Base-by-base conservation (phyloP, 2,113 vertebrate genomes). In the Stomatorhinus ivindoensis region DNA sequence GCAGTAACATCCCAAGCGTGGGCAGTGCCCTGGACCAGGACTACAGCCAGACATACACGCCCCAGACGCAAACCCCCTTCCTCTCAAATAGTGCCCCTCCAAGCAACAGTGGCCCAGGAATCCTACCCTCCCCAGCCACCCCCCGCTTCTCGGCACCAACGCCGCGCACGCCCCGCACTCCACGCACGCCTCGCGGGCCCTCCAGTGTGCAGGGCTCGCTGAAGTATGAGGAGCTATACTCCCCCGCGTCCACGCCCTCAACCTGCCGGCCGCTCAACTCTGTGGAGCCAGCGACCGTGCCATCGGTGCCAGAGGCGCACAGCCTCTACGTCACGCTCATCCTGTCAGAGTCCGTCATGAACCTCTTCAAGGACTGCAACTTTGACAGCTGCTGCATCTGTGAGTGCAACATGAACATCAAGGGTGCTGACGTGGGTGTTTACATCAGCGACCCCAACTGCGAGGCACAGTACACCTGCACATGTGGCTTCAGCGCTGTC, bases 341-440 rank as follows among this genome's bases (percentile, higher is more conserved):
- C 94, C 98, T 99, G 90, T 99, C 98, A 0, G 98, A 99, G 93
- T 99, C 98, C 0, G 97, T 98, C 91, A 97, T 98, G 97, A 99
- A 99, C 90, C 97, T 99, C 91, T 99, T 98, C 95, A 99, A 98
- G 93, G 98, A 99, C 96, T 99, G 98, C 93, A 99, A 98, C 95
- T 99, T 99, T 86, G 98, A 99, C 95, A 99, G 98, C 96, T 99
- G 98, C 94, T 99, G 98, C 95, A 96, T 99, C 92, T 99, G 98
- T 46, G 98, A 98, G 50, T 99, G 98, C 93, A 99, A 99, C 95
- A 99, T 98, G 97, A 99, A 99, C 94, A 99, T 99, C 92, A 99
- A 98, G 95, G 98, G 98, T 93, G 97, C 98, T 21, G 98, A 99
- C 65, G 97, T 97, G 92, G 98, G 98, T 84, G 97, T 99, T 92